Evolutionary conservation across 2,113 vertebrate species (phyloP).

Genomic region (Pipra filicauda): DNA sequence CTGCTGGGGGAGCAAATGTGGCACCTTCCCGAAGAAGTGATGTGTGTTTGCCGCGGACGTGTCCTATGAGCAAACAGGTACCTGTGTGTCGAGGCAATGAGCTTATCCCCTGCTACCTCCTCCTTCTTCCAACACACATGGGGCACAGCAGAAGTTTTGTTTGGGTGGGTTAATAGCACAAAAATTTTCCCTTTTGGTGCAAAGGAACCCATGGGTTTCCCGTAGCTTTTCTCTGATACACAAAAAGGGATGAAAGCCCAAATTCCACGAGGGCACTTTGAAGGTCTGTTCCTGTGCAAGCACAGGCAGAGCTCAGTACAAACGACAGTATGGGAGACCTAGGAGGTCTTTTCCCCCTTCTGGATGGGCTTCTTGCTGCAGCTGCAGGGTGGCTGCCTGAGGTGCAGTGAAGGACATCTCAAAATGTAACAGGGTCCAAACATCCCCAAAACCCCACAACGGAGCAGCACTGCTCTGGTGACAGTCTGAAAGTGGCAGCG

Average conservation of each 20-base stretch:
- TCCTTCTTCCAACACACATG: neutral
- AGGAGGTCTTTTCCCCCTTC: neutral
- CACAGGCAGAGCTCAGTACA: neutral
- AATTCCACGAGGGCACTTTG: fast-evolving
- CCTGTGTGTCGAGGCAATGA: neutral
- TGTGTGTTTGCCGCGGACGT: neutral
- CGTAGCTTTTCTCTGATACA: neutral
- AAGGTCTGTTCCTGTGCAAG: neutral
- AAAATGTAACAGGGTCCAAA: neutral
- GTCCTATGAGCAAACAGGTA: fast-evolving
- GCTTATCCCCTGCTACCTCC: neutral
- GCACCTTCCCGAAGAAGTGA: neutral
- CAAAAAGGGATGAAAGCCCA: neutral
- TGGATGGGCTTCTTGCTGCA: neutral
- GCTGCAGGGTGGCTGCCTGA: neutral
- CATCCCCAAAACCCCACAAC: neutral
- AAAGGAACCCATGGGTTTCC: neutral
- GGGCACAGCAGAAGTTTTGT: neutral
- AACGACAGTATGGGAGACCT: no score
- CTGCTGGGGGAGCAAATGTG: neutral
- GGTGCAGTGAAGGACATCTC: neutral
- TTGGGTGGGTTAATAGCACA: neutral
- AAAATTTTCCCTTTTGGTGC: neutral
- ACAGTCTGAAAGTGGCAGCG: neutral
- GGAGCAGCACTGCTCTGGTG: neutral